Base-by-base conservation (phyloP, 1,140 invertebrate genomes). In the Tetramorium alpestre region DNA sequence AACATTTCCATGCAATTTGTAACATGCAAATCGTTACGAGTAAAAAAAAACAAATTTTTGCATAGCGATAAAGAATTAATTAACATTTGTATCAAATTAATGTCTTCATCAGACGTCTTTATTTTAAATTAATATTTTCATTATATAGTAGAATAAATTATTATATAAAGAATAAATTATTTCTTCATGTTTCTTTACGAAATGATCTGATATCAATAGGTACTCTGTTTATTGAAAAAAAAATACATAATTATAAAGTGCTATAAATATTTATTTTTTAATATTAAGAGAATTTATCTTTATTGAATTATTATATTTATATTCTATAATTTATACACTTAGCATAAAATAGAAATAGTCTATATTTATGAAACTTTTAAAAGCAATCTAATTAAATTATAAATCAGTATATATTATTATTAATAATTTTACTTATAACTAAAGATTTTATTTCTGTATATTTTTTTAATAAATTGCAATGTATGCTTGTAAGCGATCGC, bases 1-100 rank as follows among this genome's bases (percentile, higher is more conserved):
- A 44, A 62, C n/a, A 84, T 73, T 73, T 60, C n/a, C 41, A 18
- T 82, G 13, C 25, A 47, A 72, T 33, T 8, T 2, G 49, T 72
- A 58, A 70, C n/a, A 41, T 58, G 41, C n/a, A 82, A 47, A 73
- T 72, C 18, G 11, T 82, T 47, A 33, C 13, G 2, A 60, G 44
- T 25, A 5, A 73, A 84, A 82, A 82, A 22, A 73, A 84, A 49
- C 18, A 49, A 22, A 82, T 60, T 73, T 73, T n/a, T 41, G 6
- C n/a, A 44, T n/a, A 18, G 3, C 2, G 3, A 58, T 18, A 72
- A 47, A 69, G 3, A 11, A 60, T 84, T 54, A 70, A 56, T 81
- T 38, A 54, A 51, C 25, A 69, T 25, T 69, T 13, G 13, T 49
- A 81, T 56, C 16, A 7, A 70, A 22, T 25, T 25, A 33, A 64